phyloP scores from a whole-genome alignment of 2,113 vertebrate species.

The Atractosteus spatula region DNA sequence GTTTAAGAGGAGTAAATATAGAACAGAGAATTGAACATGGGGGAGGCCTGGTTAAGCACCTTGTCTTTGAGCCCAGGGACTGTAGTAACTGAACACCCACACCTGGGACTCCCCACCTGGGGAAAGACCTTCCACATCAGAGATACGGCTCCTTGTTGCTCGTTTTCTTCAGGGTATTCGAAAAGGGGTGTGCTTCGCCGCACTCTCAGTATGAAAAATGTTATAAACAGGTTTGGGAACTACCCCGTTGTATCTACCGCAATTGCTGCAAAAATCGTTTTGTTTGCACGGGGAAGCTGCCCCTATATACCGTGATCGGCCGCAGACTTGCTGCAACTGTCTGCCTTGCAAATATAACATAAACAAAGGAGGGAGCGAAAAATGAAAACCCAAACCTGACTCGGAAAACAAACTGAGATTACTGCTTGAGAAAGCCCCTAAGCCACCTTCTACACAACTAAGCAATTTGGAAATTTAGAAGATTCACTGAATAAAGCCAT shows the following conservation, averaged over 20 bases:
- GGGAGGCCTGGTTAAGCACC: background rate
- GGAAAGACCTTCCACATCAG: constrained; percentile 17
- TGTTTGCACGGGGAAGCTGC: background rate
- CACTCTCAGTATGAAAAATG: background rate
- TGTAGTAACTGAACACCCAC: constrained; percentile 1
- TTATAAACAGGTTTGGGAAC: constrained; percentile 11
- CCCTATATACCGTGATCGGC: no score
- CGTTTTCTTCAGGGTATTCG: background rate
- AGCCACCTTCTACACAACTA: no score
- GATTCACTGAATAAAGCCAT: no score
- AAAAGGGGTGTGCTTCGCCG: background rate
- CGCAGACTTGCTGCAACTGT: background rate
- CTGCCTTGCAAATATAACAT: background rate
- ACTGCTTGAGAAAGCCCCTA: no score
- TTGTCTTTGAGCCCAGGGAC: background rate
- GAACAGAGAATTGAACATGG: background rate
- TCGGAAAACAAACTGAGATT: no score
- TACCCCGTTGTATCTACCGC: background rate
- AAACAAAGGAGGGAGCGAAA: background rate
- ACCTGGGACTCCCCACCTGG: constrained; percentile 22
- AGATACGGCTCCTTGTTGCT: background rate
- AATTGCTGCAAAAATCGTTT: background rate
- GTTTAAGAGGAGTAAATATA: constrained; percentile 5
- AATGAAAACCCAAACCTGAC: background rate
- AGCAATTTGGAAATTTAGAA: no score